A percentile compares a stretch with the other conserved stretches of the same genome.
These are phyloP conservation scores for Calonectris borealis DNA, from an alignment of 2,113 vertebrate genomes.

Conservation along the genomic window DNA sequence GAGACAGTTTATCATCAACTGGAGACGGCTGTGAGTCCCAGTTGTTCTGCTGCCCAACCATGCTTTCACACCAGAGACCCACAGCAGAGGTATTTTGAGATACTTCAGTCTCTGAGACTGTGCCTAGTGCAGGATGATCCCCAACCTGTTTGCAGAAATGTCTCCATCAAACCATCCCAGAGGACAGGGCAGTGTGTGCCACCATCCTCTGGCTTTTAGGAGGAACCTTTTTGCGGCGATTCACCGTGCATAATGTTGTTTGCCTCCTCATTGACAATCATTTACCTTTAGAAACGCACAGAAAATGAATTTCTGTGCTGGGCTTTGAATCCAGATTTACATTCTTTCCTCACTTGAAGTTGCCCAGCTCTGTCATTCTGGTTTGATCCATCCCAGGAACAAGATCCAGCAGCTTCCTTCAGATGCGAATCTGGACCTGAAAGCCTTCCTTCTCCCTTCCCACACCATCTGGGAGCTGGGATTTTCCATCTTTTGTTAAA, in stretches of 20 bases:
- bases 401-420: constrained; percentile 17
- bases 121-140: background rate
- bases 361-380: constrained; percentile 19
- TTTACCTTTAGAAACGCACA: constrained; percentile 5
- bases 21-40: background rate
- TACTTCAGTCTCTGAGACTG: background rate
- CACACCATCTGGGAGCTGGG: constrained; percentile 22
- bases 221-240: background rate
- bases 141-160: background rate
- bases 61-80: background rate
- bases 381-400: constrained; percentile 27
- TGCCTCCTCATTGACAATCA: fast-evolving
- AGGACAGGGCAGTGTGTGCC: background rate
- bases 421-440: background rate
- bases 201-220: background rate
- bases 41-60: background rate
- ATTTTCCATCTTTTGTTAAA: constrained; percentile 40
- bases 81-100: background rate
- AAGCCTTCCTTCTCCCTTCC: constrained; percentile 4
- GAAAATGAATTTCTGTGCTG: background rate
- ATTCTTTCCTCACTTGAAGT: background rate
- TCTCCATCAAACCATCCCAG: background rate
- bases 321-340: background rate
- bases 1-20: background rate
- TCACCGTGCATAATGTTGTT: background rate